phyloP scores from a whole-genome alignment of 2,888 invertebrate genomes.

The Papilio demoleus region DNA sequence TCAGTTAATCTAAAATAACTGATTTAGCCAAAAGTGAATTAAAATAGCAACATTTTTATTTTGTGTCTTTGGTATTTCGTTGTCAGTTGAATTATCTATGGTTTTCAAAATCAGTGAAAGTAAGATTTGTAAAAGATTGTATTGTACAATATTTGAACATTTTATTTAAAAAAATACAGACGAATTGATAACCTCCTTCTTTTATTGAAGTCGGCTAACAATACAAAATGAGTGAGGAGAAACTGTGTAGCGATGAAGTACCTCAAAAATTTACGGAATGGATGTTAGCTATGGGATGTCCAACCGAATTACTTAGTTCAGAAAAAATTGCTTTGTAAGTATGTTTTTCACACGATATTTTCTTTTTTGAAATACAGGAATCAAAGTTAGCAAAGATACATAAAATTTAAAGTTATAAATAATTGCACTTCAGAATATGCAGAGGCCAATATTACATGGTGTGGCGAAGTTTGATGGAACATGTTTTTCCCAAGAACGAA shows the following conservation, averaged over 20 bases:
- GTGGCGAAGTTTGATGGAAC: slow-evolving; percentile 76
- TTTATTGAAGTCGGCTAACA: too few species aligned
- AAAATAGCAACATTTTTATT: not conserved
- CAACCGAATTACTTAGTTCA: slow-evolving; percentile 66
- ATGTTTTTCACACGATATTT: not conserved
- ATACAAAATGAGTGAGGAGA: slow-evolving; percentile 49
- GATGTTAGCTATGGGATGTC: slow-evolving; percentile 74
- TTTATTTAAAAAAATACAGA: too few species aligned
- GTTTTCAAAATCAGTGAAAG: not conserved
- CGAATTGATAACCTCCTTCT: too few species aligned
- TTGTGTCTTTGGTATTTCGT: not conserved
- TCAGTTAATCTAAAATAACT: not conserved
- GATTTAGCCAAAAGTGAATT: not conserved
- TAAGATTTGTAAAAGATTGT: too few species aligned
- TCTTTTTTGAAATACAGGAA: not conserved
- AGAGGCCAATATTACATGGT: slow-evolving; percentile 75
- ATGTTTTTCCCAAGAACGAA: slow-evolving; percentile 62
- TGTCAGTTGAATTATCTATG: slow-evolving; percentile 15
- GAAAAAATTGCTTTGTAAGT: slow-evolving; percentile 71
- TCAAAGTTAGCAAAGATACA: not conserved
- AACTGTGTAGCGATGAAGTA: slow-evolving; percentile 69
- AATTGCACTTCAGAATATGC: slow-evolving; percentile 62
- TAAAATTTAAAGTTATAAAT: slow-evolving; percentile 1
- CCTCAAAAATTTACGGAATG: slow-evolving; percentile 72
- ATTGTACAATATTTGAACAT: not conserved